Percentiles rank a stretch among this genome's conserved stretches.
These are phyloP conservation scores for Heterotis niloticus DNA, from an alignment of 2,113 vertebrate species.

Conservation along the genomic window DNA sequence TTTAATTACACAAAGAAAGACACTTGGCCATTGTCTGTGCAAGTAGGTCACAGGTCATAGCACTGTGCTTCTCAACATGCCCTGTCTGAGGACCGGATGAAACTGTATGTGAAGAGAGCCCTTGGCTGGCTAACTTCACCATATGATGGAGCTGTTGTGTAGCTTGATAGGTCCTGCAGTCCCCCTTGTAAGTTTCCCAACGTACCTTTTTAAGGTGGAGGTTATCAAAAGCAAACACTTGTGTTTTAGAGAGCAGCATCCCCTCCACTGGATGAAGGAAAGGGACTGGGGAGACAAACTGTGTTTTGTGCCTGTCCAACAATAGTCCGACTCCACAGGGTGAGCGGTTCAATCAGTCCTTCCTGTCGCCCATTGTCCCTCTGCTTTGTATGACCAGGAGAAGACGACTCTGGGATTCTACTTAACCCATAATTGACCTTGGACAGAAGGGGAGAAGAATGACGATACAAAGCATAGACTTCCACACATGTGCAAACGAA, in stretches of 20 bases:
- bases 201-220: no score
- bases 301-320: neutral
- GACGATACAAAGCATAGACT: neutral
- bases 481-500: no score
- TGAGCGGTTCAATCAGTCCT: neutral
- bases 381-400: neutral
- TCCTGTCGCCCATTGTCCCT: neutral
- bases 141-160: no score
- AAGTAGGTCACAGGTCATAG: neutral
- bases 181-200: no score
- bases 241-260: no score
- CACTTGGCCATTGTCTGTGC: neutral
- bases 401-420: neutral
- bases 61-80: neutral
- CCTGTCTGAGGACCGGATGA: no score
- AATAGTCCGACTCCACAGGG: neutral
- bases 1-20: neutral
- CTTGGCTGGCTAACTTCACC: no score
- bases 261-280: no score
- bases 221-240: no score
- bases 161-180: no score
- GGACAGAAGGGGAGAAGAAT: neutral
- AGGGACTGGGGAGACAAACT: neutral
- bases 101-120: no score
- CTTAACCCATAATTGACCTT: neutral